These are phyloP conservation scores for Gobionotothen gibberifrons DNA, from an alignment of 2,797 vertebrate species.

Conservation along the genomic window DNA sequence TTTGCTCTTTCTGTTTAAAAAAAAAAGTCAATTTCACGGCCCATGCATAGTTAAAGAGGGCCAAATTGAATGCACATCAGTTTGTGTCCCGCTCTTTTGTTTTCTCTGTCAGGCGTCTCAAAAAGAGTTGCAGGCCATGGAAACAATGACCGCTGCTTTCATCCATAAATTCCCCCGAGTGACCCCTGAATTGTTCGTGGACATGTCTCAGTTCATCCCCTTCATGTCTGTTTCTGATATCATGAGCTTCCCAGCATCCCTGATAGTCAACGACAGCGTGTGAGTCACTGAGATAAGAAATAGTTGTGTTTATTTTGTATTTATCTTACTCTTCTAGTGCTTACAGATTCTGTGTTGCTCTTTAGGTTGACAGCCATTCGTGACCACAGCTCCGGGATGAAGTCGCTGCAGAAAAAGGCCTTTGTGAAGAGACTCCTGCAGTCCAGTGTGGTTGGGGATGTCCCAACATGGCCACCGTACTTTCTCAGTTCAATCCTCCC, in stretches of 20 bases:
- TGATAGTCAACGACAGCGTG: slow-evolving; percentile 92
- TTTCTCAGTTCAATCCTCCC: slow-evolving; percentile 88
- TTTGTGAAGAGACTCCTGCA: slow-evolving; percentile 90
- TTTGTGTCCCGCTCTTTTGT: slow-evolving; percentile 33
- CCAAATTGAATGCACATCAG: slow-evolving; percentile 26
- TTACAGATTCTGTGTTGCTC: slow-evolving; percentile 29
- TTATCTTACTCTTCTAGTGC: slow-evolving; percentile 4
- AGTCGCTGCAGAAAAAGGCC: slow-evolving; percentile 88
- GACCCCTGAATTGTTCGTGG: slow-evolving; percentile 91
- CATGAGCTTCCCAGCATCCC: slow-evolving; percentile 88
- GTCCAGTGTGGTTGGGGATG: slow-evolving; percentile 86
- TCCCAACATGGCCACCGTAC: slow-evolving; percentile 88
- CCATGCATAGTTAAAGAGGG: slow-evolving; percentile 41
- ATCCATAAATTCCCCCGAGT: slow-evolving; percentile 89
- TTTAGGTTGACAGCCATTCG: slow-evolving; percentile 88
- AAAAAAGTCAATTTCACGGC: slow-evolving; percentile 19
- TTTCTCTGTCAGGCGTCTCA: slow-evolving; percentile 82
- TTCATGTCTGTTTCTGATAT: slow-evolving; percentile 93
- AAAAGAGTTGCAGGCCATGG: slow-evolving; percentile 88
- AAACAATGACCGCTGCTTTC: slow-evolving; percentile 89
- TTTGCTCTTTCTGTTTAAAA: slow-evolving; percentile 10
- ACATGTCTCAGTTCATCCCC: slow-evolving; percentile 92
- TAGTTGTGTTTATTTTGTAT: not conserved
- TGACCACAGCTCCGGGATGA: slow-evolving; percentile 90
- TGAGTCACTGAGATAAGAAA: slow-evolving; percentile 74